Evolutionary conservation across 2,797 vertebrate genomes (phyloP), one percentile per base, ranked within the genome.

Genomic region (Sylvilagus floridanus): DNA sequence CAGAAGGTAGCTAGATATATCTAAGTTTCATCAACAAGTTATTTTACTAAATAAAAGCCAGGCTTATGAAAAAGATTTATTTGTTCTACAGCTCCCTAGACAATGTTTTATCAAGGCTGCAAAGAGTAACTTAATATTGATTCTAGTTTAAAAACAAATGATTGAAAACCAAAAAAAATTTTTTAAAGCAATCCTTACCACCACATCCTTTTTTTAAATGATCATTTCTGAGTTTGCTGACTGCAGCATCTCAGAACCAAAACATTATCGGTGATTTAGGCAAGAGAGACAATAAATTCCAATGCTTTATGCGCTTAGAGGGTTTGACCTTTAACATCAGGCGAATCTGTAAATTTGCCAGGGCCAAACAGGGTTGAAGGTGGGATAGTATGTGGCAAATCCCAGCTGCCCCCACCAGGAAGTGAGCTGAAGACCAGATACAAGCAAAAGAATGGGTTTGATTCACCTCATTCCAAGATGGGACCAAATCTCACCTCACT

Each of bases 101-200:
- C 88, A 35, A 81, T 73, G 14, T 47, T 83, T 28, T 73, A 52
- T 66, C 37, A 78, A 62, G 30, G 65, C 7, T 75, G 75, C 47
- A 94, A 94, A 90, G 30, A 83, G 13, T 42, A 19, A 63, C 42
- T 52, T 84, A 62, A 50, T 47, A 83, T 0, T 42, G 69, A 94
- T 65, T 88, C 68, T 77, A 57, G 50, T 79, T 81, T 69, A 78
- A 95, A 94, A 91, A 77, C 4, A 91, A 94, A 50, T 65, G 12
- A 77, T 35, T 14, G 32, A 35, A 84, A 84, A 62, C 10, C 3
- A 60, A 60, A 32, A 26, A 63, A 90, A 16, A 57, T 3, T 21
- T 57, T 21, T 57, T 21, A 57, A 72, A 35, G 16, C 32, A 91
- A 47, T 83, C 62, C 63, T 7, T 75, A 19, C 6, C 73, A 22